Evolutionary conservation across 1,140 invertebrate species (phyloP).

Genomic region (Rhopalosiphum padi): DNA sequence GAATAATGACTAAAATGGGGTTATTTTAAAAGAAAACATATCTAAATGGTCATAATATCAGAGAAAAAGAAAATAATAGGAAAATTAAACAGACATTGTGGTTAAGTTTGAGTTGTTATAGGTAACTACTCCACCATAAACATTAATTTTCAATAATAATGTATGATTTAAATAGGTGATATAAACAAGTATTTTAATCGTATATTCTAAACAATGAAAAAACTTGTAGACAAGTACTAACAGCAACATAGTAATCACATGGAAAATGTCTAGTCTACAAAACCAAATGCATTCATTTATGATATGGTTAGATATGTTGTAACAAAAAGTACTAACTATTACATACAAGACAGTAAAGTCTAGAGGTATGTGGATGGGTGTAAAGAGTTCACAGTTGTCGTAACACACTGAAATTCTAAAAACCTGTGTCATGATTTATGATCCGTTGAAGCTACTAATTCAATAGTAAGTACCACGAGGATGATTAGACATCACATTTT

Average conservation of each 20-base stretch:
- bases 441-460: not conserved
- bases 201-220: not conserved
- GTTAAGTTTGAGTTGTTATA: no score
- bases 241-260: not conserved
- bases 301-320: not conserved
- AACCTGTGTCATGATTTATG: not conserved
- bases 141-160: not conserved
- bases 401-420: not conserved
- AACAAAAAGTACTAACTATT: not conserved
- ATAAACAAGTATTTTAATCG: no score
- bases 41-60: not conserved
- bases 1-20: not conserved
- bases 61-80: not conserved
- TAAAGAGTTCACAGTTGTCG: not conserved
- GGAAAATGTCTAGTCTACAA: not conserved
- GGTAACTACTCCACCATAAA: not conserved
- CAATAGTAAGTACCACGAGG: not conserved
- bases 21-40: no score
- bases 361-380: not conserved
- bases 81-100: not conserved
- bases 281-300: not conserved
- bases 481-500: not conserved
- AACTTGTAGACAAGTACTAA: no score
- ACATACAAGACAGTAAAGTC: not conserved
- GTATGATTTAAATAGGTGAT: no score